Evolutionary conservation across 2,888 invertebrate species (phyloP), one percentile per base, ranked within the genome.

Genomic region (Ephialtes manifestator): DNA sequence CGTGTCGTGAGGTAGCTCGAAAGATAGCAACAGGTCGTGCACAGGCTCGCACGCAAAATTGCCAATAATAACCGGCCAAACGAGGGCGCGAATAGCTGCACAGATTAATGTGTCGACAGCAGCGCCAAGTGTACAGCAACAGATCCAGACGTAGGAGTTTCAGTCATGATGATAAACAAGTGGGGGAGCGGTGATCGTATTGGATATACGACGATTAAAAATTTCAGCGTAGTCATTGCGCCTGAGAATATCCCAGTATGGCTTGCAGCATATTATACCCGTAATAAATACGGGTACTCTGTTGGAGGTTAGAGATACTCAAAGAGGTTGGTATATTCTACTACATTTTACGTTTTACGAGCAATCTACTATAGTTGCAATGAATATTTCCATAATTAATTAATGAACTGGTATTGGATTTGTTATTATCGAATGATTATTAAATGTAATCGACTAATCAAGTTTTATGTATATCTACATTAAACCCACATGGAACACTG

Each of bases 171-270:
- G 39, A 53, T n/a, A 71, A 71, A 55, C 71, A 35, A 55, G 55
- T 55, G 39, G 39, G 8, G 39, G 31, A 71, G 13, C 55, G 8
- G 20, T 71, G 53, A 71, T 18, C 35, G 20, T 18, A 71, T 71
- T 71, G 39, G 39, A 71, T 55, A 35, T 24, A 20, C 53, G 39
- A 71, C 15, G 55, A 71, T 71, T 15, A 39, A 71, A 55, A 39
- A 55, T 55, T 43, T 71, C 20, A 24, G 71, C 39, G 15, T 18
- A 39, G 55, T 39, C 39, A 71, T 71, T 20, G 70, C 35, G 53
- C 13, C 53, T 39, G 39, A 55, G 24, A 35, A 18, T 35, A 20
- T 20, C 15, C 20, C 15, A 20, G 43, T 43, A 20, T 13, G 18
- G 5, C 53, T 55, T 39, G 18, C 28, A 55, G 55, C 2, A 15